phyloP scores from a whole-genome alignment of 2,888 invertebrate genomes.

The Ctenicera cuprea region DNA sequence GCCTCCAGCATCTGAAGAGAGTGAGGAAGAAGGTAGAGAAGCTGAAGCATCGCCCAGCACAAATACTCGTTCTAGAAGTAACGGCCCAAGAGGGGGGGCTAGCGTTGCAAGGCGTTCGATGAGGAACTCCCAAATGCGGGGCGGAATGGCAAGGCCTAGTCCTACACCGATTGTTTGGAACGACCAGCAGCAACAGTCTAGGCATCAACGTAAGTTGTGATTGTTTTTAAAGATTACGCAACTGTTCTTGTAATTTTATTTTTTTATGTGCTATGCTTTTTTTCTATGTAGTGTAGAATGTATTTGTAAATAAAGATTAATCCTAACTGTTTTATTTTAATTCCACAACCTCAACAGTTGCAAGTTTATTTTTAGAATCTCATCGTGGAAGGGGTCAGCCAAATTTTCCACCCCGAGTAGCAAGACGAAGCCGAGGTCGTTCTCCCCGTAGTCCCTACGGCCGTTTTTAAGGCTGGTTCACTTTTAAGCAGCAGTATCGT shows the following conservation, averaged over 20 bases:
- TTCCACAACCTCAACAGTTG: background rate
- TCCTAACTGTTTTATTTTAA: background rate
- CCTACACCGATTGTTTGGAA: conserved; percentile 81
- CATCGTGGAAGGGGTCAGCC: conserved; percentile 55
- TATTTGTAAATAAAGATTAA: background rate
- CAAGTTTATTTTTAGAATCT: conserved; percentile 26
- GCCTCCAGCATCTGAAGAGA: conserved; percentile 72
- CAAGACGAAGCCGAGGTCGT: conserved; percentile 65
- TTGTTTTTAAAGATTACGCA: background rate
- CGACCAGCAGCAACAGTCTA: conserved; percentile 61
- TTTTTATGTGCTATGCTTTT: background rate
- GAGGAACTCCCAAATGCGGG: conserved; percentile 64
- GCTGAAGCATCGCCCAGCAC: conserved; percentile 84
- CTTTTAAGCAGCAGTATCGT: conserved; percentile 4
- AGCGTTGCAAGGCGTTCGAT: conserved; percentile 59
- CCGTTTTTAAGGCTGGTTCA: conserved; percentile 37
- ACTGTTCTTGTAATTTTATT: no score
- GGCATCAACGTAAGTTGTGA: conserved; percentile 42
- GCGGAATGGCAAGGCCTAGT: conserved; percentile 69
- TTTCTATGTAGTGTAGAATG: background rate
- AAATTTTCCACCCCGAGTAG: conserved; percentile 63
- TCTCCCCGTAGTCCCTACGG: conserved; percentile 64
- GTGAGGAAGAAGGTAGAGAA: conserved; percentile 84
- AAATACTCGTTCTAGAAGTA: conserved; percentile 73
- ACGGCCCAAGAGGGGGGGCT: conserved; percentile 56